A percentile compares a stretch with the other conserved stretches of the same genome.
These are phyloP conservation scores for Acronicta psi DNA, from an alignment of 2,888 invertebrate species.

Conservation along the genomic window DNA sequence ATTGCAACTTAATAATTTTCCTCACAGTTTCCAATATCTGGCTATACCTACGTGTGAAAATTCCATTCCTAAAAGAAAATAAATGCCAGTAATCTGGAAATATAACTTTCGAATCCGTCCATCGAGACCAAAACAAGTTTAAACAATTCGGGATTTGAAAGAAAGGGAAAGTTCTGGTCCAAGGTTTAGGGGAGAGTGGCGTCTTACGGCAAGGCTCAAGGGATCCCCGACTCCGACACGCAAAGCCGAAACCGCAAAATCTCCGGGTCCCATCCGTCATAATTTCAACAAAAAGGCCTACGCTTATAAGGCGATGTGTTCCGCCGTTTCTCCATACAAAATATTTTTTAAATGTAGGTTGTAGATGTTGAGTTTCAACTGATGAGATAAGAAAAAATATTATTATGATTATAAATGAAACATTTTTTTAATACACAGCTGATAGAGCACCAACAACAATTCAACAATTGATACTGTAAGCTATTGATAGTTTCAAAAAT, in stretches of 20 bases:
- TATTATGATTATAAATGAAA: too few species aligned
- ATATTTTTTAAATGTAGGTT: neutral
- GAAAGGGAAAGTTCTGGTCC: constrained; percentile 58
- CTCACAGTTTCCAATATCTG: too few species aligned
- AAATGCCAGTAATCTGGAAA: constrained; percentile 5
- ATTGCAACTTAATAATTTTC: too few species aligned
- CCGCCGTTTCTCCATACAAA: constrained; percentile 22
- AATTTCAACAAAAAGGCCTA: constrained; percentile 70
- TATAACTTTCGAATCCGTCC: constrained; percentile 33
- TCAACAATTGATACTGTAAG: too few species aligned
- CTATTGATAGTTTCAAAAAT: too few species aligned
- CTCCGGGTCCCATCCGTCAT: constrained; percentile 82
- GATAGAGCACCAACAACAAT: too few species aligned
- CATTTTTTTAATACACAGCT: too few species aligned
- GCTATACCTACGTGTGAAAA: too few species aligned
- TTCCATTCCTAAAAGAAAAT: neutral
- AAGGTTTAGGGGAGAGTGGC: constrained; percentile 49
- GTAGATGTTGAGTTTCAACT: too few species aligned
- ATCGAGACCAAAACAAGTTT: constrained; percentile 45
- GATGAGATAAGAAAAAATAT: too few species aligned
- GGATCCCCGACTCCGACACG: constrained; percentile 76
- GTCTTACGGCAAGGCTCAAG: constrained; percentile 76
- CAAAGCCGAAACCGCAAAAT: constrained; percentile 76
- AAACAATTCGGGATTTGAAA: constrained; percentile 50
- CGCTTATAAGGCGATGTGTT: constrained; percentile 43